These are phyloP conservation scores for Eurystomus glaucurus DNA, from an alignment of 2,797 vertebrate species.

Conservation along the genomic window DNA sequence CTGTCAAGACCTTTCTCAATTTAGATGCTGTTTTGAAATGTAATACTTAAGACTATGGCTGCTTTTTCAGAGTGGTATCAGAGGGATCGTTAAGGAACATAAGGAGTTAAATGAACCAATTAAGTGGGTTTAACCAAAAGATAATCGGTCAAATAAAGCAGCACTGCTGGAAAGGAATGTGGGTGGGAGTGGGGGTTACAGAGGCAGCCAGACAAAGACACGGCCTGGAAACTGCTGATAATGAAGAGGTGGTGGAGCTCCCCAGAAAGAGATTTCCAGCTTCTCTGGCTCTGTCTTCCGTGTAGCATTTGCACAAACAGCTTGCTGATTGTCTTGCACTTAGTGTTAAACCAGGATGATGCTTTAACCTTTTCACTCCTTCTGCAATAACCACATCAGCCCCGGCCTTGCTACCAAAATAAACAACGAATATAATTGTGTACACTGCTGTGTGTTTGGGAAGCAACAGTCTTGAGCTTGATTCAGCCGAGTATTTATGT, in stretches of 20 bases:
- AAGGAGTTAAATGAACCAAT: conserved; percentile 50
- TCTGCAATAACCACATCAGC: not conserved
- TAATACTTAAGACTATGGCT: not conserved
- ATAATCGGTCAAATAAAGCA: conserved; percentile 55
- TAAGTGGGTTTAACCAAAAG: conserved; percentile 45
- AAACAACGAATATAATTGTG: not conserved
- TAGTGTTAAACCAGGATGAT: not conserved
- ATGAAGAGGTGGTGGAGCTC: not conserved
- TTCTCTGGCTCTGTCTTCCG: not conserved
- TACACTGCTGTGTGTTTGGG: rapidly evolving
- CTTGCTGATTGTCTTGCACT: not conserved
- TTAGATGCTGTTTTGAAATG: not conserved
- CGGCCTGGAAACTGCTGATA: conserved; percentile 18
- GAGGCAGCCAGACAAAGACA: not conserved
- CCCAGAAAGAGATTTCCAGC: not conserved
- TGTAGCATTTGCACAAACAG: not conserved
- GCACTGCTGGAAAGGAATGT: conserved; percentile 58
- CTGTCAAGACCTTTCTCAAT: not conserved
- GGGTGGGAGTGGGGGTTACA: conserved; percentile 58
- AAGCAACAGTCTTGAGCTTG: not conserved
- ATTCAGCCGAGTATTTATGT: not conserved
- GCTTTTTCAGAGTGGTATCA: not conserved
- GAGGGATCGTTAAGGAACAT: not conserved
- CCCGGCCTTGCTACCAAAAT: not conserved
- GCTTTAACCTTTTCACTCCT: not conserved